A percentile compares a stretch with the other conserved stretches of the same genome.
Conservation (phyloP, 2,797 vertebrate species). For the Rhinichthys osculus region DNA sequence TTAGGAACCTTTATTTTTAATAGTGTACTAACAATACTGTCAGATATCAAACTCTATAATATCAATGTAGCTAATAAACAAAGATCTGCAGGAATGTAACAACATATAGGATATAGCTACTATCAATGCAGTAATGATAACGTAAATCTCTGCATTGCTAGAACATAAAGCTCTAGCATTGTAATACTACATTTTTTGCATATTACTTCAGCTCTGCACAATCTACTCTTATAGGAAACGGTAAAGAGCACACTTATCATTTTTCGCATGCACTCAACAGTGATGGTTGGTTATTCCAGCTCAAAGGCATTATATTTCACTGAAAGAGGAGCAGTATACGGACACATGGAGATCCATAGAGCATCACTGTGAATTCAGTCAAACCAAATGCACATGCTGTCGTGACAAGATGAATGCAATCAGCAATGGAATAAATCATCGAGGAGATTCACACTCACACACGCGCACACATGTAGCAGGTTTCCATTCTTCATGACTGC, state of each 20-base stretch:
- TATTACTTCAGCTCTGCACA: neutral
- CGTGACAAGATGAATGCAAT: conserved; percentile 50
- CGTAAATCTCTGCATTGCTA: neutral
- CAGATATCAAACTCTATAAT: neutral
- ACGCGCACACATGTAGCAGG: conserved; percentile 46
- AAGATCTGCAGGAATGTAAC: neutral
- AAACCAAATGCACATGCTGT: conserved; percentile 47
- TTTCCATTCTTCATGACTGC: conserved; percentile 65
- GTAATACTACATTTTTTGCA: neutral
- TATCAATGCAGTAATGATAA: neutral
- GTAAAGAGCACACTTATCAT: neutral
- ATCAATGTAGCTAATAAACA: neutral
- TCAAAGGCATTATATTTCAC: neutral
- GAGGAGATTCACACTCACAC: neutral
- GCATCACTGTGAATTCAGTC: conserved; percentile 1
- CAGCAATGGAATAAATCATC: conserved; percentile 25
- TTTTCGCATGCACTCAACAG: neutral
- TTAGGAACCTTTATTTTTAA: neutral
- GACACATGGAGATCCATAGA: neutral
- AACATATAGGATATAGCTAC: neutral
- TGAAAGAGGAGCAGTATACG: neutral
- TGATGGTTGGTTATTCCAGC: neutral
- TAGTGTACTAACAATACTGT: too few relatives aligned
- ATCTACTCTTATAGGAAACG: neutral
- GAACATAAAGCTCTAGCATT: neutral